Conservation (phyloP, 2,113 vertebrate species). For the Grantiella picta region DNA sequence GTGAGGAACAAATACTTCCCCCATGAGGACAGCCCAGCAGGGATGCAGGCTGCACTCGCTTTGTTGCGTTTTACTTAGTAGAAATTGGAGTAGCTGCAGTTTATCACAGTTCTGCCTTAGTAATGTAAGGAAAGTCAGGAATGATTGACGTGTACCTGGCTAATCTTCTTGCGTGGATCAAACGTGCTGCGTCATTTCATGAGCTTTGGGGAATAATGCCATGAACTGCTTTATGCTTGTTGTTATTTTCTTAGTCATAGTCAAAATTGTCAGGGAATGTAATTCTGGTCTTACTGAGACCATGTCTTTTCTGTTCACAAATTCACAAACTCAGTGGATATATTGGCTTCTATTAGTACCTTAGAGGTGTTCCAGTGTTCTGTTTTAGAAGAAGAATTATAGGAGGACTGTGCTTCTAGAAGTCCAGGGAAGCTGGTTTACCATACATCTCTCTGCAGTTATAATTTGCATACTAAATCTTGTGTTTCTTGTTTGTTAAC, state of each 20-base stretch:
- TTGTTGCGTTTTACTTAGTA: neutral
- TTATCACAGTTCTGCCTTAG: neutral
- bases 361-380: neutral
- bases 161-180: neutral
- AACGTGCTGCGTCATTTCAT: fast-evolving
- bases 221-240: neutral
- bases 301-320: neutral
- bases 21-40: neutral
- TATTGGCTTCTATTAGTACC: neutral
- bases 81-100: neutral
- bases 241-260: neutral
- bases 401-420: neutral
- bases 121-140: neutral
- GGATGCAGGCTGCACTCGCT: fast-evolving
- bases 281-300: neutral
- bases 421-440: neutral
- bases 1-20: neutral
- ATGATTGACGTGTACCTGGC: neutral
- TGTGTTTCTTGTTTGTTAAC: neutral
- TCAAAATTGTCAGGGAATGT: neutral
- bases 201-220: neutral
- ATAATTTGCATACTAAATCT: neutral
- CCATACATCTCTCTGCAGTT: neutral
- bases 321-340: neutral
- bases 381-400: neutral